phyloP scores from a whole-genome alignment of 2,888 invertebrate genomes.

The Boloria selene region DNA sequence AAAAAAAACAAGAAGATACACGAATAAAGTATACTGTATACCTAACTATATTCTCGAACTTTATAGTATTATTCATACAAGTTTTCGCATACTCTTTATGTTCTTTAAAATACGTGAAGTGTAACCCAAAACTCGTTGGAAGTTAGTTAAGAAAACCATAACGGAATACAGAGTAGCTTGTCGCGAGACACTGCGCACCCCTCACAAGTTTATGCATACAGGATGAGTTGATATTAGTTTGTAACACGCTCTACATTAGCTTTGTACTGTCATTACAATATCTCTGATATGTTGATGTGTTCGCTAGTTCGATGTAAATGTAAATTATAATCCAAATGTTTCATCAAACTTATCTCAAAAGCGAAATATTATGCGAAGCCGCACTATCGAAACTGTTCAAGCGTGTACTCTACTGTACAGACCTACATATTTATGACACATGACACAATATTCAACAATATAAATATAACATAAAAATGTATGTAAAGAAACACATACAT shows the following conservation, averaged over 20 bases:
- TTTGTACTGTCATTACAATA: conserved; percentile 68
- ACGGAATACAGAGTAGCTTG: conserved; percentile 41
- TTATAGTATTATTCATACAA: conserved; percentile 3
- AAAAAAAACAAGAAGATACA: not conserved
- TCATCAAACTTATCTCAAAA: conserved; percentile 32
- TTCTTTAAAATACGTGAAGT: conserved; percentile 22
- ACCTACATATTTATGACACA: not conserved
- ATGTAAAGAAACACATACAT: too few species aligned
- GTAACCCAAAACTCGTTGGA: conserved; percentile 27
- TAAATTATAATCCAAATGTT: conserved; percentile 40
- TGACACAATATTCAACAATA: not conserved
- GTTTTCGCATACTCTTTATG: conserved; percentile 10
- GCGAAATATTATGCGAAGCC: conserved; percentile 28
- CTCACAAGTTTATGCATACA: conserved; percentile 66
- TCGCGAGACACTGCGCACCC: conserved; percentile 36
- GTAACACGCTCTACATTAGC: conserved; percentile 60
- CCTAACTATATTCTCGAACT: not conserved
- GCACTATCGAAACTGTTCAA: conserved; percentile 8
- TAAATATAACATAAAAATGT: too few species aligned
- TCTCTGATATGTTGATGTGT: conserved; percentile 63
- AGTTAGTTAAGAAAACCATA: conserved; percentile 43
- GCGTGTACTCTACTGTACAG: not conserved
- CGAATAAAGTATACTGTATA: not conserved
- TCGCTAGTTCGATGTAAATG: conserved; percentile 44
- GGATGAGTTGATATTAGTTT: conserved; percentile 71